Conservation (phyloP, 1,140 invertebrate species). For the Papilio dardanus region DNA sequence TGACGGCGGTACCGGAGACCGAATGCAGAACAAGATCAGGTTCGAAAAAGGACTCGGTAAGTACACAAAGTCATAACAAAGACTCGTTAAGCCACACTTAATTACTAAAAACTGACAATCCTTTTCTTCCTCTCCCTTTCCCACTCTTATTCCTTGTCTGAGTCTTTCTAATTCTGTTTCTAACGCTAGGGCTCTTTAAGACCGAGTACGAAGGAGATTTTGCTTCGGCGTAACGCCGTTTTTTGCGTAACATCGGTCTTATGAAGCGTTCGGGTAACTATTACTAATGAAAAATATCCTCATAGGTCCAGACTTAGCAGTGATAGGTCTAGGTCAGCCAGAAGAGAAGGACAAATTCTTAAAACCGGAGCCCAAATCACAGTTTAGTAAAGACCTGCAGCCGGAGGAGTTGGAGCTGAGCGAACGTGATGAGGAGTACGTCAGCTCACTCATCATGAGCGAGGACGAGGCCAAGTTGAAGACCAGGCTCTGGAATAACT, state of each 20-base stretch:
- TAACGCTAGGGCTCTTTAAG: too few relatives aligned
- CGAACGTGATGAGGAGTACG: conserved; percentile 96
- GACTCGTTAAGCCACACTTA: too few relatives aligned
- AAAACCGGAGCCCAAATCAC: conserved; percentile 62
- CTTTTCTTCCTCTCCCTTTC: too few relatives aligned
- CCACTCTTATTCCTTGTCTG: too few relatives aligned
- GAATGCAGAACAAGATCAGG: conserved; percentile 49
- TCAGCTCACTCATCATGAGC: conserved; percentile 93
- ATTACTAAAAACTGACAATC: too few relatives aligned
- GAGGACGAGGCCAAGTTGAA: conserved; percentile 91
- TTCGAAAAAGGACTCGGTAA: conserved; percentile 68
- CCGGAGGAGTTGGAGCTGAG: conserved; percentile 90
- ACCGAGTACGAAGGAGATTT: too few relatives aligned
- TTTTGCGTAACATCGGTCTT: too few relatives aligned
- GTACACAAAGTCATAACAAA: too few relatives aligned
- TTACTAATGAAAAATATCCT: neutral
- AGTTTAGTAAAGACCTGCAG: conserved; percentile 57
- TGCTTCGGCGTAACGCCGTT: too few relatives aligned
- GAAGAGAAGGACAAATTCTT: conserved; percentile 67
- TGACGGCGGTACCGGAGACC: conserved; percentile 35
- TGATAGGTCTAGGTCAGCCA: conserved; percentile 62
- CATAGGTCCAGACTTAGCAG: conserved; percentile 69
- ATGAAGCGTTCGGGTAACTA: too few relatives aligned
- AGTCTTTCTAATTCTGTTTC: too few relatives aligned
- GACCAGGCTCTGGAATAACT: conserved; percentile 91